Conservation (phyloP, 2,888 invertebrate species). For the Pardosa pseudoannulata region DNA sequence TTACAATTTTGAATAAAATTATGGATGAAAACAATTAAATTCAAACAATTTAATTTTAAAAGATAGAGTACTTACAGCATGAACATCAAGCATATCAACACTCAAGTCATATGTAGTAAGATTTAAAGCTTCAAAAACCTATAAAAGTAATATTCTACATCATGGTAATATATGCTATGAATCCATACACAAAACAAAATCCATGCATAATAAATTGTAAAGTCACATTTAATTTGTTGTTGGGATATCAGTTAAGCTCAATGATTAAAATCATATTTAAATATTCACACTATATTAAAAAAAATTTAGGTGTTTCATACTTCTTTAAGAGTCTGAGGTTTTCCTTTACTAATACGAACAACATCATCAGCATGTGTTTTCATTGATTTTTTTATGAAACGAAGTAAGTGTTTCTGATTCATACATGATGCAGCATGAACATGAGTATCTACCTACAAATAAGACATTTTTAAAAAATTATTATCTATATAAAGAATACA, state of each 20-base stretch:
- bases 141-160: too few species aligned
- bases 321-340: constrained; percentile 91
- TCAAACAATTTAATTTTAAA: too few species aligned
- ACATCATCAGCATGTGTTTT: constrained; percentile 93
- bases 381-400: constrained; percentile 98
- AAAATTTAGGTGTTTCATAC: too few species aligned
- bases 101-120: constrained; percentile 97
- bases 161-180: too few species aligned
- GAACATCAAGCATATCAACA: constrained; percentile 99
- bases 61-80: constrained; percentile 87
- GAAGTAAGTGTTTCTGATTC: constrained; percentile 99
- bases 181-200: too few species aligned
- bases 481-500: too few species aligned
- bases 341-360: constrained; percentile 83
- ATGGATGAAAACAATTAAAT: too few species aligned
- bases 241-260: too few species aligned
- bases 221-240: too few species aligned
- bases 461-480: too few species aligned
- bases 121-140: constrained; percentile 97
- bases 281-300: background rate
- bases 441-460: constrained; percentile 94
- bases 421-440: constrained; percentile 99
- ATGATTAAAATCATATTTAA: background rate
- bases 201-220: too few species aligned
- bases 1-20: background rate